Percentiles rank a stretch among this genome's conserved stretches.
These are phyloP conservation scores for Nephrotoma guestfalica DNA, from an alignment of 2,888 invertebrate species.

Conservation along the genomic window DNA sequence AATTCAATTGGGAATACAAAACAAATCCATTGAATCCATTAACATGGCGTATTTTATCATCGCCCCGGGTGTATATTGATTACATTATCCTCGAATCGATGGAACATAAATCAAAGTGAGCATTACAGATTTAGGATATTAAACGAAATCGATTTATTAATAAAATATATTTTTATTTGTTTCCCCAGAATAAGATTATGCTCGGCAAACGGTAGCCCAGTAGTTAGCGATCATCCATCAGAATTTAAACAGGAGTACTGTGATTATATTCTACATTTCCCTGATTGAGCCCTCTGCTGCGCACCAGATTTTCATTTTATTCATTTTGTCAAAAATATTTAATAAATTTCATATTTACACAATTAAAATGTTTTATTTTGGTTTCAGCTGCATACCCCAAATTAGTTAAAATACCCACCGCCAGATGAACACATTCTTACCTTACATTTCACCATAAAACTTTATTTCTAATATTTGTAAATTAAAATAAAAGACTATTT, in stretches of 20 bases:
- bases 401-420: no score
- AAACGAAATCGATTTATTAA: not conserved
- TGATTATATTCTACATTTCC: not conserved
- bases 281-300: not conserved
- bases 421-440: no score
- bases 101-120: slow-evolving; percentile 50
- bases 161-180: slow-evolving; percentile 22
- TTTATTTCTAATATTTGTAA: no score
- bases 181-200: slow-evolving; percentile 49
- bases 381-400: no score
- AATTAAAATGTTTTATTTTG: no score
- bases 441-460: no score
- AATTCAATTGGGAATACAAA: slow-evolving; percentile 65
- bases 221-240: slow-evolving; percentile 47
- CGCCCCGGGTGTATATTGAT: slow-evolving; percentile 58
- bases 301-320: not conserved
- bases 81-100: slow-evolving; percentile 56
- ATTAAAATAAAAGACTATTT: no score
- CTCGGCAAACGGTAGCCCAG: slow-evolving; percentile 45
- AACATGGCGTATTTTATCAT: slow-evolving; percentile 64
- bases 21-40: slow-evolving; percentile 66
- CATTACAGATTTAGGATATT: not conserved
- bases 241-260: slow-evolving; percentile 14
- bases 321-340: not conserved
- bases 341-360: not conserved